Evolutionary conservation across 1,140 invertebrate genomes (phyloP), one percentile per base, ranked within the genome.

Genomic region (Pentalonia nigronervosa): DNA sequence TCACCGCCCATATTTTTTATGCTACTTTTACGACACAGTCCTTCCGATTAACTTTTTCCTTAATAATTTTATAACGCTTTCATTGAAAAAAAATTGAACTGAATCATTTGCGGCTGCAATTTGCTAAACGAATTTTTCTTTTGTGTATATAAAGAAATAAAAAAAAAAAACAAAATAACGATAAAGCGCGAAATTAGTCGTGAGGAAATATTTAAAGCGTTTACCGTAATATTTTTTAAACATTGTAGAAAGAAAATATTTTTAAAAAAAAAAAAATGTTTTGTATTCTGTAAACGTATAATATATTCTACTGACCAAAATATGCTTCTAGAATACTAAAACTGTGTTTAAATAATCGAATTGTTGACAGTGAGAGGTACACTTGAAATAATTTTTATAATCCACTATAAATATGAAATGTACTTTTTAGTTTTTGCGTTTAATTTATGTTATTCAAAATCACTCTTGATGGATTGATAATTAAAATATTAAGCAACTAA

Each of bases 1-100:
- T 41, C 84, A 41, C 6, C 21, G n/a, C 14, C 30, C 53, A 34
- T 60, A 60, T 56, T 60, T 60, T 90, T 56, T n/a, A 36, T 25
- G 53, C 36, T 56, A 11, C 48, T 90, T 60, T 60, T 90, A 56
- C 53, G 53, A 90, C 34, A 41, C 30, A 21, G 45, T 48, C 47
- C 86, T n/a, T 34, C 86, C 47, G 86, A 50, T 50, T 88, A 88
- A 88, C 86, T 88, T 88, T 89, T 89, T 88, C n/a, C 45, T 50
- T 23, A 53, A 89, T n/a, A 89, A 89, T 89, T 53, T 53, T 89
- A 89, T 36, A n/a, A 53, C 48, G 34, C 53, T 89, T 36, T 36
- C 48, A 23, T 53, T 48, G 87, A 48, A 34, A 88, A 86, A 88
- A 88, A 87, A 47, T 47, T 47, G 9, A 25, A 87, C 84, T 36